Base-by-base conservation (phyloP, 2,113 vertebrate genomes). In the Chlorodrepanis virens region DNA sequence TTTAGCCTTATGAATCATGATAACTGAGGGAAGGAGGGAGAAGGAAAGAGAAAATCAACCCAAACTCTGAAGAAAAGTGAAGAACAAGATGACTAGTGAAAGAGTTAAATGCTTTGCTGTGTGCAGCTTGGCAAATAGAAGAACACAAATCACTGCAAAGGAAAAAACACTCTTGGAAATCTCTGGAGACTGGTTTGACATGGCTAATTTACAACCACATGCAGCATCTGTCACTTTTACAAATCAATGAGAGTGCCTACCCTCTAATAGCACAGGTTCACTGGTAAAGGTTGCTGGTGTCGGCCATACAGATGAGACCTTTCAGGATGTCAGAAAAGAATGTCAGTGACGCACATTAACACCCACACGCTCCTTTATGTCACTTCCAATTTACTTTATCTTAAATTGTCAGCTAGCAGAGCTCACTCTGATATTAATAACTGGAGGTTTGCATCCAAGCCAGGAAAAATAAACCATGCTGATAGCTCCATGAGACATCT, bases 361-460 rank as follows among this genome's bases (percentile, higher is more conserved):
- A 98, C 95, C 97, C 97, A 97, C 96, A 95, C 2, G 16, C 95
- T 97, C 95, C 93, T 97, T 97, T 95, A 95, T 98, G 97, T 97
- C 98, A 97, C 91, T 97, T 98, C 72, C 93, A 97, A 98, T 98
- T 98, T 98, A 96, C 94, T 97, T 98, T 98, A 97, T 96, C 93
- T 98, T 97, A 97, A 98, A 97, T 97, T 98, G 97, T 98, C 98
- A 98, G 97, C 97, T 96, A 98, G 93, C 92, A 97, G 95, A 96
- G 95, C 94, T 96, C 84, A 91, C 61, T 60, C 94, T 93, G 93
- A 96, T 98, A 98, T 97, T 98, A 98, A 98, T 98, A 98, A 97
- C 96, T 96, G 70, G 87, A 97, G 83, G 88, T 95, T 97, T 98
- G 94, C 95, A 95, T 96, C 77, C 86, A 95, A 97, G 96, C 96